These are phyloP conservation scores for Setipinna tenuifilis DNA, from an alignment of 2,797 vertebrate genomes.

Conservation along the genomic window DNA sequence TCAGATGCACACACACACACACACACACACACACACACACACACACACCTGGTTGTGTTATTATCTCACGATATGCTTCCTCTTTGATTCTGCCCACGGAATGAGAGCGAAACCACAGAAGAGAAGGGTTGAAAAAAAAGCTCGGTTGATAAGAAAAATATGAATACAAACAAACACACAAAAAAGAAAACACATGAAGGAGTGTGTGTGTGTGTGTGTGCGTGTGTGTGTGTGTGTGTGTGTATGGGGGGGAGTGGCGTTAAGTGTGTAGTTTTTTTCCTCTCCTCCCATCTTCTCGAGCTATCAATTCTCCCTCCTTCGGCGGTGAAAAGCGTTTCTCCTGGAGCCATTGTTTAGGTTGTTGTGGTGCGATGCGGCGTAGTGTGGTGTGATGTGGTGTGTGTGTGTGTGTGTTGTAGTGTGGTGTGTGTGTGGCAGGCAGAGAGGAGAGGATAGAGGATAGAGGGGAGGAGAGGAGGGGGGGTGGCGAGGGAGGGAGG, in stretches of 20 bases:
- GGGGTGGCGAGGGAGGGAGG: slow-evolving; percentile 75
- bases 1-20: too few species aligned
- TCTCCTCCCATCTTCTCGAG: slow-evolving; percentile 30
- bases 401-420: too few species aligned
- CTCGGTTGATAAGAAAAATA: too few species aligned
- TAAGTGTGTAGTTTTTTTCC: not conserved
- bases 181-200: slow-evolving; percentile 26
- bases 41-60: slow-evolving; percentile 76
- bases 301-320: slow-evolving; percentile 61
- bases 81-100: slow-evolving; percentile 60
- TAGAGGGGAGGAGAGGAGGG: too few species aligned
- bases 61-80: slow-evolving; percentile 78
- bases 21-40: too few species aligned
- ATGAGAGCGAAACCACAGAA: slow-evolving; percentile 47
- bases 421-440: slow-evolving; percentile 78
- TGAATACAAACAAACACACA: slow-evolving; percentile 58
- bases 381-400: too few species aligned
- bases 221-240: not conserved
- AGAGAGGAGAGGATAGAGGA: slow-evolving; percentile 63
- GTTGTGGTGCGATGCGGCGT: slow-evolving; percentile 54
- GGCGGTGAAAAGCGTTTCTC: slow-evolving; percentile 83
- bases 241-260: not conserved
- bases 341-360: slow-evolving; percentile 86
- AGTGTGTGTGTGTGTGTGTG: slow-evolving; percentile 12
- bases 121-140: slow-evolving; percentile 52